Base-by-base conservation (phyloP, 1,140 invertebrate genomes). In the Orchestia grillus region DNA sequence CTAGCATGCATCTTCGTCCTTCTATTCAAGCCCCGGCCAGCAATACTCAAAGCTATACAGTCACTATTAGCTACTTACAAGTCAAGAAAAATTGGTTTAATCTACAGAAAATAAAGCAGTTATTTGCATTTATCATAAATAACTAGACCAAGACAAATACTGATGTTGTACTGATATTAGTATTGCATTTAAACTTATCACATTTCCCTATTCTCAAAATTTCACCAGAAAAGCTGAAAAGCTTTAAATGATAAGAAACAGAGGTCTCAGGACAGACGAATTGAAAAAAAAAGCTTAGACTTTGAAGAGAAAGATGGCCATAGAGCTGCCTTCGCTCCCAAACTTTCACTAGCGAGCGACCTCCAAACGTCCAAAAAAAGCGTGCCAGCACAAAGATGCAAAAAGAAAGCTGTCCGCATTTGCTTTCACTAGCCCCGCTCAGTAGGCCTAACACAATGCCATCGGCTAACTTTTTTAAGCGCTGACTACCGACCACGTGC, bases 391-490 rank as follows among this genome's bases (percentile, higher is more conserved):
- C 62, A 36, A 90, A 90, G 43, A 90, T 41, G 88, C 41, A 43
- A 41, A 90, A 90, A 90, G 43, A 90, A 90, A 77, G 62, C 62
- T 77, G 88, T 90, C n/a, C 92, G 43, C 92, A 44, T 94, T 94
- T 94, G 92, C 92, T 94, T 94, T 94, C 92, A 94, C 92, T 94
- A 44, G 44, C 92, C 44, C 62, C 11, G 62, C 62, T 77, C 62
- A 11, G 44, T 94, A 94, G 92, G 92, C 92, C 92, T 94, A 94
- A 94, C 92, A 6, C 36, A 8, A 47, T 15, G 43, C 92, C 92
- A 0, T 16, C 6, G 44, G 92, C 92, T 40, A 94, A 11, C 28
- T 90, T 77, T n/a, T 28, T 77, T 28, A 19, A 36, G 11, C 15
- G 62, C 62, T 77, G 62, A 77, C 11, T 3, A 77, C 28, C 11